Conservation (phyloP, 2,113 vertebrate species). For the Corythornis cristatus region DNA sequence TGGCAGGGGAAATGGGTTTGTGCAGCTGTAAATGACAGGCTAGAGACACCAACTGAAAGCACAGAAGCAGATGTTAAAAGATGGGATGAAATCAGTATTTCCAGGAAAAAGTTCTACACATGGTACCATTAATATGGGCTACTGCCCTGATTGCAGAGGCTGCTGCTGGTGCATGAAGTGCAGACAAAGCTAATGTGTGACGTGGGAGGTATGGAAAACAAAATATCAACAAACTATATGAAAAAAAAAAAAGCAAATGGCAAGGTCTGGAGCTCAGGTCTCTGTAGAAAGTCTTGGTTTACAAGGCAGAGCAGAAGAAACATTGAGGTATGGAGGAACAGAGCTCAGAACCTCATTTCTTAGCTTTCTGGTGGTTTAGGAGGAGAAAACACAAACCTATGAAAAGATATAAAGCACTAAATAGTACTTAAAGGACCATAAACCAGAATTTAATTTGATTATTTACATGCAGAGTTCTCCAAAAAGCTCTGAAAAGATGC, state of each 20-base stretch:
- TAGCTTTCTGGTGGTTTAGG: neutral
- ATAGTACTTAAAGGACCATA: neutral
- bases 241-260: neutral
- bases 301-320: neutral
- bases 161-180: slow-evolving; percentile 23
- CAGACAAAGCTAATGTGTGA: neutral
- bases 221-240: neutral
- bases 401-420: neutral
- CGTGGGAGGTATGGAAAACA: neutral
- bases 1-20: slow-evolving; percentile 53
- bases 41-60: slow-evolving; percentile 31
- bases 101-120: slow-evolving; percentile 34
- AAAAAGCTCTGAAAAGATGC: neutral
- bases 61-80: slow-evolving; percentile 55
- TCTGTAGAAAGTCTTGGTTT: neutral
- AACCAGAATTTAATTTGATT: neutral
- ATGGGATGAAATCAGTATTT: neutral
- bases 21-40: slow-evolving; percentile 52
- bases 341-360: neutral
- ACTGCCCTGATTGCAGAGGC: slow-evolving; percentile 7
- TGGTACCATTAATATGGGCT: neutral
- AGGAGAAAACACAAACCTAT: neutral
- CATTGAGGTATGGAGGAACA: accelerated
- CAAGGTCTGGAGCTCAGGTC: neutral
- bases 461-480: neutral